These are phyloP conservation scores for Rhopalosiphum maidis DNA, from an alignment of 1,140 invertebrate species.

Conservation along the genomic window DNA sequence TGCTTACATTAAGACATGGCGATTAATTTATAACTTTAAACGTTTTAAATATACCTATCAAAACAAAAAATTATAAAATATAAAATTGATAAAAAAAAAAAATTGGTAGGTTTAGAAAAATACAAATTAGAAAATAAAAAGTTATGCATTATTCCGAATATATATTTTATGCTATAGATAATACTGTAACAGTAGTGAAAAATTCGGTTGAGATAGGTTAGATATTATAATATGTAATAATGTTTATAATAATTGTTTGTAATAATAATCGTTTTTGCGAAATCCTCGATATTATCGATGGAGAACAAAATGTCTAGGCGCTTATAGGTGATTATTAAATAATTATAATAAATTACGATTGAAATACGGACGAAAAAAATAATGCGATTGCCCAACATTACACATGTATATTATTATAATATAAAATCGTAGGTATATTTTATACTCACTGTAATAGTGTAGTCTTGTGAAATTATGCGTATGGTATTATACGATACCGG, in stretches of 20 bases:
- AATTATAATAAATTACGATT: neutral
- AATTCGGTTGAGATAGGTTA: no score
- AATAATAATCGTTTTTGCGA: neutral
- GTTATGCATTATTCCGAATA: neutral
- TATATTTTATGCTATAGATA: no score
- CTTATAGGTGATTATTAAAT: neutral
- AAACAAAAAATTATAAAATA: neutral
- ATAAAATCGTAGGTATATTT: neutral
- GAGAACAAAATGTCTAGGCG: no score
- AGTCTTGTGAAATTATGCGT: neutral
- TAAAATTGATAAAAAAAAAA: neutral
- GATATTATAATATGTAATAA: no score
- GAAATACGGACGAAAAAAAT: neutral
- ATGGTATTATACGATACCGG: neutral
- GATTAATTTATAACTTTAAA: neutral
- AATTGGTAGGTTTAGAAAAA: neutral
- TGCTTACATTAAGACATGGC: neutral
- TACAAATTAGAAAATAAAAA: neutral
- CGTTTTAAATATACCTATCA: neutral
- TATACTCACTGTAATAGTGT: neutral
- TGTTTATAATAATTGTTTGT: no score
- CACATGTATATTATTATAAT: no score
- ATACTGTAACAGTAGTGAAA: no score
- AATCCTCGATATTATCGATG: neutral
- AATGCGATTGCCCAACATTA: neutral